Evolutionary conservation across 2,888 invertebrate genomes (phyloP), one percentile per base, ranked within the genome.

Genomic region (Morpho deidamia): DNA sequence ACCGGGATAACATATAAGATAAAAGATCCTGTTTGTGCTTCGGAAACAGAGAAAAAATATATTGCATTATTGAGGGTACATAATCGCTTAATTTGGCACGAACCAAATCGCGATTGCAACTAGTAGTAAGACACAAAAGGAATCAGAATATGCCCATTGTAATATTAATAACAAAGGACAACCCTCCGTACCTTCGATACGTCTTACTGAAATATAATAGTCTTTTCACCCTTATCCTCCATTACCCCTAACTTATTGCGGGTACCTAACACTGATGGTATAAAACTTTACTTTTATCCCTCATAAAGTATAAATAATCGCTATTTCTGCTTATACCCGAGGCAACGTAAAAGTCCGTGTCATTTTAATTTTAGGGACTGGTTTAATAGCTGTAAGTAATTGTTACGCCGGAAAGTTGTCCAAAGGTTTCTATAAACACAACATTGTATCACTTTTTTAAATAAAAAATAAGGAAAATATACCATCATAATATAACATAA

Each of bases 221-320:
- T 40, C 51, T 56, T 45, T 52, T 50, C 59, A 38, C 53, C 55
- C 58, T 53, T 51, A 45, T 43, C 56, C 54, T 52, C 54, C 54
- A 52, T 56, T 56, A 56, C 48, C 40, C 51, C 23, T 54, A 56
- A 59, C 51, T 56, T 51, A 59, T 56, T 40, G 48, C 53, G 48
- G 56, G 51, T 33, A 46, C 48, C 51, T 44, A 54, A 47, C 59
- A 51, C 51, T 54, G 51, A 59, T 50, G 52, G 55, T 45, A 52
- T 57, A 60, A 57, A 60, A 60, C 57, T 60, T 60, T 51, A 55
- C 55, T 57, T 59, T 57, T 57, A 55, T 57, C 56, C 56, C 44
- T 46, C 57, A 53, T 60, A 55, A 56, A 59, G 50, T 56, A 55
- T 52, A 56, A 56, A 55, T 56, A 56, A 59, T 59, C 49, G 51